Evolutionary conservation across 1,140 invertebrate species (phyloP), one percentile per base, ranked within the genome.

Genomic region (Chironomus striatipennis): DNA sequence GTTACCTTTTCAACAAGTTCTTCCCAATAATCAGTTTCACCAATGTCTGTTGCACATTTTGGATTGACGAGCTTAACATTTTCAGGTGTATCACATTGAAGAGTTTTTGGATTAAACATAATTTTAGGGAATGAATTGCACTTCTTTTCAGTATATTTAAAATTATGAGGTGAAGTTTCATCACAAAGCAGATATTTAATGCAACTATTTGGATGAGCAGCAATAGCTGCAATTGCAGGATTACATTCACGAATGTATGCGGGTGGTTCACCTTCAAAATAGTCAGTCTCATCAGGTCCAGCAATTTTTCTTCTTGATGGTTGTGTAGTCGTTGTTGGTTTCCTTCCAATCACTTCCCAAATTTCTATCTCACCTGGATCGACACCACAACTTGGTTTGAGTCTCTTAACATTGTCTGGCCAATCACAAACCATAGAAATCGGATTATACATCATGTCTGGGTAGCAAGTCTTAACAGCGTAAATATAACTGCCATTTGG

Each of bases 21-120:
- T 57, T 12, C 47, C 5, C 4, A 12, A 57, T 57, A 57, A 57
- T 57, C 47, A 12, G 12, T 15, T 15, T 57, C 47, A 57, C n/a
- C 47, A 15, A 57, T 57, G 5, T 34, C 24, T 2, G 24, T 34
- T 34, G 24, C 24, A 76, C 87, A 88, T 75, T 89, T 79, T 76
- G 88, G 83, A 79, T 86, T 79, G 34, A 85, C 75, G 77, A 79
- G 17, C 43, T 83, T 73, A 76, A 91, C 85, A 77, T 83, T 80
- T 74, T 84, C 75, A 65, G 87, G 80, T 84, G 87, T 82, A 77
- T 89, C 83, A 79, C 89, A 84, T 74, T 85, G 79, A 81, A n/a
- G 80, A n/a, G 77, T 75, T 57, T 80, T 74, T 74, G 87, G 82
- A 79, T 88, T 87, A 77, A 84, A 88, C 77, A 85, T 79, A 76